Evolutionary conservation across 1,140 invertebrate genomes (phyloP), one percentile per base, ranked within the genome.

Genomic region (Diabrotica undecimpunctata): DNA sequence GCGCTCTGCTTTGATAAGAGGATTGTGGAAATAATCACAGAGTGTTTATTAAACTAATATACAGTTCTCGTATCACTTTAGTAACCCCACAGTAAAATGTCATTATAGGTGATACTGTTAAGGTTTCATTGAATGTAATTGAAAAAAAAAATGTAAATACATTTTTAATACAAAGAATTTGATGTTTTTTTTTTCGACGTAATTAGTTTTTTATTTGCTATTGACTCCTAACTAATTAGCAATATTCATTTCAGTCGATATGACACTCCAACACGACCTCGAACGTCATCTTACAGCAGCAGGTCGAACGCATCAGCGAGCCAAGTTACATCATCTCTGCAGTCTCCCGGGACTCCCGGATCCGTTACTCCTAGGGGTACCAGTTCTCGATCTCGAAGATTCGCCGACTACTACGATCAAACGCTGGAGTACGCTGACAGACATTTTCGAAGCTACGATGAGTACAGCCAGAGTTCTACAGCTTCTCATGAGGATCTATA

Each of bases 401-500:
- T 61, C 76, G 74, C 63, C 69, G 81, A 70, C 68, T 80, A 75
- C 71, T 79, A 66, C 71, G 79, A 76, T 70, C 78, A 72, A 63
- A 70, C 12, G 65, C 76, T 54, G 71, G 80, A 65, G 62, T 81
- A 64, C 71, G 76, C 52, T 37, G 76, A 72, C n/a, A 74, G 81
- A 5, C 77, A 82, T 57, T 85, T 85, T 76, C 82, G 86, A 54
- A 86, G 81, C 70, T 84, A 85, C 70, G 86, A 88, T 69, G 87
- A 88, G 68, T 86, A 84, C 68, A 86, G 83, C 73, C 85, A 87
- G 72, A 85, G 86, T 9, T 85, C 85, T 72, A 83, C 80, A 41
- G 83, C 85, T 2, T 85, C 83, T 66, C 85, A 86, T 71, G 85
- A 88, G 61, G 86, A 88, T 63, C 81, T 70, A 14, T 79, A 80